Percentiles rank a stretch among this genome's conserved stretches.
Conservation (phyloP, 2,113 vertebrate species). For the Clarias magur region DNA sequence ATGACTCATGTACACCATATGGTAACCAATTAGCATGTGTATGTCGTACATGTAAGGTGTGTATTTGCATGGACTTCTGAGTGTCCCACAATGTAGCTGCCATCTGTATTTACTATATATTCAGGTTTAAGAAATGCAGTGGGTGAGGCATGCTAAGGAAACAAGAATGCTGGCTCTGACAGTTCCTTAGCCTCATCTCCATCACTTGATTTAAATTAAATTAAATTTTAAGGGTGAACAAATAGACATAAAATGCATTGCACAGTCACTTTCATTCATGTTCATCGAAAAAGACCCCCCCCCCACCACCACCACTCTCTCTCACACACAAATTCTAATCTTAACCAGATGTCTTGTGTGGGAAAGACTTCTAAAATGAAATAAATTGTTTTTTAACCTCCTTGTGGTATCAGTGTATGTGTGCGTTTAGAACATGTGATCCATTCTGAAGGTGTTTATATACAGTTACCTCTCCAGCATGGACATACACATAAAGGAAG, state of each 20-base stretch:
- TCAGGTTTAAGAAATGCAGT: neutral
- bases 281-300: neutral
- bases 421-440: neutral
- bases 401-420: no score
- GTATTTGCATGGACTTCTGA: neutral
- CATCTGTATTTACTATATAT: neutral
- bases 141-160: neutral
- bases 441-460: neutral
- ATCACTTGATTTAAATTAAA: neutral
- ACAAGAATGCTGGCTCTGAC: neutral
- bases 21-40: neutral
- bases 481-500: neutral
- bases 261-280: neutral
- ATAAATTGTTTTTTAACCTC: neutral
- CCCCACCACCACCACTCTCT: neutral
- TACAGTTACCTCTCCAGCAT: neutral
- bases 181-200: neutral
- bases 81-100: neutral
- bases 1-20: neutral
- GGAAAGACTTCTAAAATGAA: neutral
- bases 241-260: neutral
- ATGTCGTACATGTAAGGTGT: neutral
- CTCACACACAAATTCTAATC: neutral
- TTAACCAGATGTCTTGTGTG: neutral
- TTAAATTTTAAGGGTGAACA: neutral